Evolutionary conservation across 2,797 vertebrate genomes (phyloP).

Genomic region (Pampus argenteus): DNA sequence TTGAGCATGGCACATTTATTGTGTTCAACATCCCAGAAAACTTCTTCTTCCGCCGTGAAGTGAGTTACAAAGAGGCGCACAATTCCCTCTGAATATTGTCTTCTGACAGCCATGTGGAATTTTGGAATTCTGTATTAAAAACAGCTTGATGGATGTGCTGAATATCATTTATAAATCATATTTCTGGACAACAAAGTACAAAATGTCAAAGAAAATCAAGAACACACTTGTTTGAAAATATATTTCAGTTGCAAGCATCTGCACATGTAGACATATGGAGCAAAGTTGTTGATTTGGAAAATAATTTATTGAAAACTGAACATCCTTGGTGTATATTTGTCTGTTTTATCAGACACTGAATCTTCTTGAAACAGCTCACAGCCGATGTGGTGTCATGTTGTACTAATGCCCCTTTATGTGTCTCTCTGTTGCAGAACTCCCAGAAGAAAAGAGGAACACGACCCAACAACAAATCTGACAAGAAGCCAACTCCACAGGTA

Average conservation of each 20-base stretch:
- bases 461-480: slow-evolving; percentile 92
- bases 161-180: too few relatives aligned
- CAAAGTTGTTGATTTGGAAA: neutral
- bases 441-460: slow-evolving; percentile 93
- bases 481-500: slow-evolving; percentile 93
- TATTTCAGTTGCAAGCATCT: neutral
- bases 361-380: neutral
- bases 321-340: neutral
- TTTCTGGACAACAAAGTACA: too few relatives aligned
- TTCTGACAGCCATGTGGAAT: too few relatives aligned
- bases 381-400: neutral
- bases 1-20: too few relatives aligned
- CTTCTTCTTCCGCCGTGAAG: too few relatives aligned
- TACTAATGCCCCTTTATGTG: slow-evolving; percentile 42
- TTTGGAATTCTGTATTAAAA: too few relatives aligned
- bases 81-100: too few relatives aligned
- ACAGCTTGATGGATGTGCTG: too few relatives aligned
- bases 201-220: neutral
- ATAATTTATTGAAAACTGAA: neutral
- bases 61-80: too few relatives aligned
- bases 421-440: slow-evolving; percentile 87
- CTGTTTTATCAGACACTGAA: slow-evolving; percentile 1
- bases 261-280: too few relatives aligned
- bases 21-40: too few relatives aligned
- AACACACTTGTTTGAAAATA: neutral